Percentiles rank a stretch among this genome's conserved stretches.
phyloP scores from a whole-genome alignment of 1,140 invertebrate species.

The Delia radicum region DNA sequence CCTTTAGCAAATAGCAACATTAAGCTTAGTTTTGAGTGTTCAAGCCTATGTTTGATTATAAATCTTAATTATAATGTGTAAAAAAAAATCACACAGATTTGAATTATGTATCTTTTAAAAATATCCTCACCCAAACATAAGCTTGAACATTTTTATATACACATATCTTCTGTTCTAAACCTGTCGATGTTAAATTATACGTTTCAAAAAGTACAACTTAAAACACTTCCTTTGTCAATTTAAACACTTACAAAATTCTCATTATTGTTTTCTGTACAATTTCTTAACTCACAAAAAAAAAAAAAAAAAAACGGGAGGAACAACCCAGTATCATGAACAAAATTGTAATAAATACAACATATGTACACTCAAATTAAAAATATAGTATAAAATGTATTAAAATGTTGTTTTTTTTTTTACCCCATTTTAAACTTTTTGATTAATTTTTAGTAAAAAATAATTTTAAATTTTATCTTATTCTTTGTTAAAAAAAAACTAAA shows the following conservation, averaged over 20 bases:
- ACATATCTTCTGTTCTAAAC: background rate
- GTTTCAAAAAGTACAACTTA: slow-evolving; percentile 7
- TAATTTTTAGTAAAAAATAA: no score
- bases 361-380: no score
- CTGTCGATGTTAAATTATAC: slow-evolving; percentile 15
- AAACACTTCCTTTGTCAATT: slow-evolving; percentile 16
- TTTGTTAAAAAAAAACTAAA: no score
- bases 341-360: slow-evolving; percentile 6
- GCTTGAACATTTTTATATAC: background rate
- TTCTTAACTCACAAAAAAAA: background rate
- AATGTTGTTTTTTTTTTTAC: no score
- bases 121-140: background rate
- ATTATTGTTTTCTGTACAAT: background rate
- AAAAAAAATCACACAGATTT: background rate
- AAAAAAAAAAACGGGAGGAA: background rate
- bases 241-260: background rate
- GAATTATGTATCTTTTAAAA: background rate
- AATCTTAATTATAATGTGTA: no score
- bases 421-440: background rate
- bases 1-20: no score
- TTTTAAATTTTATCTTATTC: no score
- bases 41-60: no score
- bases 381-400: no score
- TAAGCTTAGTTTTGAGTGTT: no score
- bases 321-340: background rate